These are phyloP conservation scores for Tineola bisselliella DNA, from an alignment of 2,888 invertebrate species.

Conservation along the genomic window DNA sequence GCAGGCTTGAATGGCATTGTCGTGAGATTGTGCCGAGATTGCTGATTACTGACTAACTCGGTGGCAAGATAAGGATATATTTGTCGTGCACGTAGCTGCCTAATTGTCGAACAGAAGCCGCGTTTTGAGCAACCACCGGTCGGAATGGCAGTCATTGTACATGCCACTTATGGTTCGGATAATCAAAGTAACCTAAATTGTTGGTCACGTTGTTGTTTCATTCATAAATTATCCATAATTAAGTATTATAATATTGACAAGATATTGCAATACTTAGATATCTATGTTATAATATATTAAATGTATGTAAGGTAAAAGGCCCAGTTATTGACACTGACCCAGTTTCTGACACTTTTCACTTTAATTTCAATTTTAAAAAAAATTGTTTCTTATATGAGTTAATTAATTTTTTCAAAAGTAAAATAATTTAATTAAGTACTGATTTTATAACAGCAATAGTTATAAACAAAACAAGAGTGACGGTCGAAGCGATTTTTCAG, in stretches of 20 bases:
- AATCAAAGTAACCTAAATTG: conserved; percentile 47
- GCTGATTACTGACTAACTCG: conserved; percentile 36
- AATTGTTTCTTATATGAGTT: too few relatives aligned
- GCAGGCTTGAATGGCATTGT: conserved; percentile 56
- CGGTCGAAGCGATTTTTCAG: too few relatives aligned
- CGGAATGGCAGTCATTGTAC: conserved; percentile 22
- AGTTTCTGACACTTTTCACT: too few relatives aligned
- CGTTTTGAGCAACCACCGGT: conserved; percentile 23
- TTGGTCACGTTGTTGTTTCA: conserved; percentile 52
- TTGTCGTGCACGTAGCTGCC: conserved; percentile 35
- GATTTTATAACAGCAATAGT: too few relatives aligned
- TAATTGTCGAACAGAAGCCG: conserved; percentile 63
- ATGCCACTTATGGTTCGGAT: conserved; percentile 48
- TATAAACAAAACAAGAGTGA: too few relatives aligned
- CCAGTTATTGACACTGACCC: too few relatives aligned
- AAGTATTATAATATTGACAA: neutral
- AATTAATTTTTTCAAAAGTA: too few relatives aligned
- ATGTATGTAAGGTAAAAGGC: too few relatives aligned
- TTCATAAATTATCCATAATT: conserved; percentile 30
- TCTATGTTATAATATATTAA: too few relatives aligned
- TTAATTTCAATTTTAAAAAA: too few relatives aligned
- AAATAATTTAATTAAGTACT: too few relatives aligned
- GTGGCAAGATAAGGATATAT: conserved; percentile 36
- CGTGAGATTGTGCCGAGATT: conserved; percentile 61
- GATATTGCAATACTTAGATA: neutral